phyloP scores from a whole-genome alignment of 2,888 invertebrate genomes.

The Corythucha ciliata region DNA sequence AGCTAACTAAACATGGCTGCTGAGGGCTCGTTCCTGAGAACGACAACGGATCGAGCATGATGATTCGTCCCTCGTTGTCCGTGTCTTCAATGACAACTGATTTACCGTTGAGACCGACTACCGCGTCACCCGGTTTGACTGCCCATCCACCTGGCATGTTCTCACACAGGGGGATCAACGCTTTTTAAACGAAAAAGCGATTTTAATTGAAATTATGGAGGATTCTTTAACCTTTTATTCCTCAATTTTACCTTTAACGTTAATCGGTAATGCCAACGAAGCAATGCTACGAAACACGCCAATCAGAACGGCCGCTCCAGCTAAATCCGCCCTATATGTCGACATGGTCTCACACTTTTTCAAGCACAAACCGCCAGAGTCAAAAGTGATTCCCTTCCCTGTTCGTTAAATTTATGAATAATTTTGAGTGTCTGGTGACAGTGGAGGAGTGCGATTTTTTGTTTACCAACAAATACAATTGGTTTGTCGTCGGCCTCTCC shows the following conservation, averaged over 20 bases:
- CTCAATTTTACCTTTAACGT: conserved; percentile 15
- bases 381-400: conserved; percentile 30
- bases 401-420: background rate
- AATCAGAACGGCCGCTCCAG: conserved; percentile 26
- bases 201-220: too few relatives aligned
- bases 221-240: too few relatives aligned
- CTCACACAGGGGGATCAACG: conserved; percentile 24
- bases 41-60: conserved; percentile 26
- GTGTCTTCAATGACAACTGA: conserved; percentile 28
- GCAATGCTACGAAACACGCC: conserved; percentile 22
- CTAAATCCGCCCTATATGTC: conserved; percentile 24
- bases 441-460: background rate
- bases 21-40: conserved; percentile 18
- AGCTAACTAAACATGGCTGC: conserved; percentile 25
- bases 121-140: conserved; percentile 27
- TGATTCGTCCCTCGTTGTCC: conserved; percentile 26
- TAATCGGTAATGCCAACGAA: conserved; percentile 24
- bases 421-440: background rate
- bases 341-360: conserved; percentile 24
- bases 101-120: conserved; percentile 25
- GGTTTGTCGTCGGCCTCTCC: conserved; percentile 46
- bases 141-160: conserved; percentile 27
- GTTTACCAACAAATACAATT: conserved; percentile 55
- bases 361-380: conserved; percentile 27
- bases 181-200: conserved; percentile 13